Base-by-base conservation (phyloP, 2,113 vertebrate species). In the Austrofundulus limnaeus region DNA sequence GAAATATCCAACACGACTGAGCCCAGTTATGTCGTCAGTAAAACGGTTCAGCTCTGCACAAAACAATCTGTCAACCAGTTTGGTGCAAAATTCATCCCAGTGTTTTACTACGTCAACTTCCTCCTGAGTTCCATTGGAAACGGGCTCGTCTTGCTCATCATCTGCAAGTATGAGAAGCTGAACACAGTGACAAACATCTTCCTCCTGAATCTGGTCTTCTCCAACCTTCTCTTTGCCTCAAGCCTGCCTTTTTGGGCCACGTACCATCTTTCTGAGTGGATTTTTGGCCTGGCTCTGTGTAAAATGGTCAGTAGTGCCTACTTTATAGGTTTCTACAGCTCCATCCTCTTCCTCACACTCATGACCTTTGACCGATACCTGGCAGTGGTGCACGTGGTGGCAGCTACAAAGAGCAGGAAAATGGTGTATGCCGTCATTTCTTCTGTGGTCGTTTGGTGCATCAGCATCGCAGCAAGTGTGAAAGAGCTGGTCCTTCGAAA, bases 281-380 rank as follows among this genome's bases (percentile, higher is more conserved):
- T 91, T 13, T 94, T 94, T 39, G 93, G 93, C 15, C 0, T 0
- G 0, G 11, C 10, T 11, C 62, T 93, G 2, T 94, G 93, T 72
- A 94, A 93, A 72, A 17, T 91, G 9, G 86, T 92, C 58, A 88
- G 87, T 54, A 87, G 87, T 3, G 74, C 88, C 21, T 93, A 92
- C 66, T 88, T 84, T 0, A 70, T 92, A 0, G 90, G 92, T 24
- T 93, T 92, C 83, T 91, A 92, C 85, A 93, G 92, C 77, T 92
- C 91, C 70, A 89, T 93, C 70, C 89, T 93, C 20, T 92, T 94
- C 84, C 88, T 93, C 47, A 92, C 90, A 0, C 87, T 93, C 25
- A 92, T 93, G 89, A 94, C 92, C 0, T 87, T 92, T 12, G 92
- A 94, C 73, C 84, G 92, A 15, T 94, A 94, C 75, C 87, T 94